These are phyloP conservation scores for Polylopha cassiicola DNA, from an alignment of 2,888 invertebrate genomes.

Conservation along the genomic window DNA sequence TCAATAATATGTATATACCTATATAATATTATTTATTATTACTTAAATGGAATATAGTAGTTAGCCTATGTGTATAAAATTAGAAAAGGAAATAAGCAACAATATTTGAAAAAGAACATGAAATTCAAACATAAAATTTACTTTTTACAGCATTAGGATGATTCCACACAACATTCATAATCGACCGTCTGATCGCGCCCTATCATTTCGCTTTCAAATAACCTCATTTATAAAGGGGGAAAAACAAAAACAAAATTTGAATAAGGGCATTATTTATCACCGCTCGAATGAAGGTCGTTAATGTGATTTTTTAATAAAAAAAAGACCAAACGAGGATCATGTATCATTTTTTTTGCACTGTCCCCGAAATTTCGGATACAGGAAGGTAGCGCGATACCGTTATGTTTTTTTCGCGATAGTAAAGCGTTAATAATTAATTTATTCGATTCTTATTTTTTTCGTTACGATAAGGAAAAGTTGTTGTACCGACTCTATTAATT, in stretches of 20 bases:
- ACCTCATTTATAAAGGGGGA: conserved; percentile 76
- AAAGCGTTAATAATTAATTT: conserved; percentile 18
- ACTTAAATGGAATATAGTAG: no score
- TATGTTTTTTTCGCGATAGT: conserved; percentile 13
- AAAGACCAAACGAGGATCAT: conserved; percentile 74
- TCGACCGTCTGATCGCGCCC: conserved; percentile 67
- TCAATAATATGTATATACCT: no score
- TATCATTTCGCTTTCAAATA: conserved; percentile 74
- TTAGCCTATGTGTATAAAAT: no score
- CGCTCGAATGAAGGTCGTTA: conserved; percentile 77
- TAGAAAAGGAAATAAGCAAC: no score
- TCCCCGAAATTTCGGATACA: conserved; percentile 40
- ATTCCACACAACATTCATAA: conserved; percentile 53
- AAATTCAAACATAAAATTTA: no score
- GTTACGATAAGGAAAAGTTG: no score
- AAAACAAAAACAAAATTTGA: conserved; percentile 77
- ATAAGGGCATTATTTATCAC: conserved; percentile 77
- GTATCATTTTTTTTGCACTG: conserved; percentile 76
- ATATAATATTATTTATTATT: no score
- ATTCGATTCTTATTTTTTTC: neutral
- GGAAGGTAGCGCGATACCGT: conserved; percentile 15
- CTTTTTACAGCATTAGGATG: no score
- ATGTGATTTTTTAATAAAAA: conserved; percentile 76
- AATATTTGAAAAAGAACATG: no score
- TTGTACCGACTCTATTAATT: no score